Percentiles rank a stretch among this genome's conserved stretches.
Conservation (phyloP, 23 tunicate species). For the Styela clava region DNA sequence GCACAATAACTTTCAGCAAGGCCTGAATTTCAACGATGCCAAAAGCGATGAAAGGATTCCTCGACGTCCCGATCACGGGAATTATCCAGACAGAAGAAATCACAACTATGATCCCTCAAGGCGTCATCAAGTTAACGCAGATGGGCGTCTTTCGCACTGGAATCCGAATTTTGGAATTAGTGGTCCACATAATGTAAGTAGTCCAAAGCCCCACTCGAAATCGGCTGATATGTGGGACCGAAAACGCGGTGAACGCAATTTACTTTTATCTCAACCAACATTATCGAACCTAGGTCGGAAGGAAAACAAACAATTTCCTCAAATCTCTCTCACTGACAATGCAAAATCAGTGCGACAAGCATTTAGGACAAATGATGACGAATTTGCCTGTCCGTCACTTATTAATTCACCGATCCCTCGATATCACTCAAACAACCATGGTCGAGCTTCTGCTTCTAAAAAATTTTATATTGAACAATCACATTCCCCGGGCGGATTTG, state of each 20-base stretch:
- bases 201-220: neutral
- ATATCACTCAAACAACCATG: neutral
- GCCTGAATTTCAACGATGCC: no score
- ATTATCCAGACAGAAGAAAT: neutral
- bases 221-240: conserved; percentile 19
- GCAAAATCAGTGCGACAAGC: neutral
- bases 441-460: neutral
- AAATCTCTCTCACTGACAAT: neutral
- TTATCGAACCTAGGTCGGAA: neutral
- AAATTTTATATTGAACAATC: neutral
- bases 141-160: neutral
- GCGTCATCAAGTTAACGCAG: neutral
- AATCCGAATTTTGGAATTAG: neutral
- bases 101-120: neutral
- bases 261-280: conserved; percentile 10
- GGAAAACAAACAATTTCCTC: neutral
- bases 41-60: neutral
- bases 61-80: neutral
- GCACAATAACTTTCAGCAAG: neutral
- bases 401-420: neutral
- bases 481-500: neutral
- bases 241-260: conserved; percentile 20
- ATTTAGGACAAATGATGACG: neutral
- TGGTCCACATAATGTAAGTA: conserved; percentile 16
- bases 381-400: neutral